Percentiles rank a stretch among this genome's conserved stretches.
These are phyloP conservation scores for Tragopan temminckii DNA, from an alignment of 2,797 vertebrate species.

Conservation along the genomic window DNA sequence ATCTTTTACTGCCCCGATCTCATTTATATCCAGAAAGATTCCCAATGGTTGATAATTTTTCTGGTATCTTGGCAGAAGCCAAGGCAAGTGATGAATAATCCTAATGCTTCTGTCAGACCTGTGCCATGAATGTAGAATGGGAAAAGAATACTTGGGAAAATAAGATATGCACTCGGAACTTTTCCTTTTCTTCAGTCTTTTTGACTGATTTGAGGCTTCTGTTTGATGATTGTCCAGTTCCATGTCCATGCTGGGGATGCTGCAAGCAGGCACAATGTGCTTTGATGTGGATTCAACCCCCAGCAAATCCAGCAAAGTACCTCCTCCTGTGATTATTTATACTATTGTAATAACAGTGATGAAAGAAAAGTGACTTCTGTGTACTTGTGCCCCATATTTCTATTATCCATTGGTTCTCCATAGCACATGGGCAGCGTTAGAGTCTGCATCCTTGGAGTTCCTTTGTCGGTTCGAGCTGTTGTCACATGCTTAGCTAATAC, in stretches of 20 bases:
- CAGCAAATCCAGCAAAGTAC: rapidly evolving
- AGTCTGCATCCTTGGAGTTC: background rate
- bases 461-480: slow-evolving; percentile 50
- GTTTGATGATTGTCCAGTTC: background rate
- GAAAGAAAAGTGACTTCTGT: background rate
- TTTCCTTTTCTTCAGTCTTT: background rate
- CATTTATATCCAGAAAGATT: background rate
- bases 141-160: background rate
- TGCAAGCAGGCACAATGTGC: background rate
- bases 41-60: background rate
- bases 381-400: background rate
- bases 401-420: background rate
- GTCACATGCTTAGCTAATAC: slow-evolving; percentile 49
- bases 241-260: background rate
- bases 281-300: background rate
- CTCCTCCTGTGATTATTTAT: background rate
- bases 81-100: background rate
- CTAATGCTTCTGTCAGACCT: background rate
- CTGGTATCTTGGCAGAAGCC: background rate
- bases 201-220: background rate
- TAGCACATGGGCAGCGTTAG: background rate
- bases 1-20: background rate
- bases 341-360: background rate
- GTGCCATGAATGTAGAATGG: background rate
- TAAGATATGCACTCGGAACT: background rate